These are phyloP conservation scores for Trachelus troglodyta DNA, from an alignment of 2,888 invertebrate genomes.

Conservation along the genomic window DNA sequence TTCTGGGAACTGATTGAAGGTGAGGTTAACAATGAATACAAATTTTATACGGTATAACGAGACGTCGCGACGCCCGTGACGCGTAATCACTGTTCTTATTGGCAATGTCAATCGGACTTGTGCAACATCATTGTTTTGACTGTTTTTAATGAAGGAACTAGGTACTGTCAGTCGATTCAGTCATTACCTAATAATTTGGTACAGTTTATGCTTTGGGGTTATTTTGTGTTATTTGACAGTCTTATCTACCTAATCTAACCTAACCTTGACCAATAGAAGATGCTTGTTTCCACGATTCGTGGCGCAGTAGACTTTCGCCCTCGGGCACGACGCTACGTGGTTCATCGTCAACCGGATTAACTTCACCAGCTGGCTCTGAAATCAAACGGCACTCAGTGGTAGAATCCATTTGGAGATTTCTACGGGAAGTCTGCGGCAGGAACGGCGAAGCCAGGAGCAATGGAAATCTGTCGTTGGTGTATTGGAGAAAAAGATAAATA, in stretches of 20 bases:
- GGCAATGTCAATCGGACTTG: too few relatives aligned
- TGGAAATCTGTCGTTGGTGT: background rate
- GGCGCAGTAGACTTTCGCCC: slow-evolving; percentile 28
- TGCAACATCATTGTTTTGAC: too few relatives aligned
- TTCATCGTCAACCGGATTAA: slow-evolving; percentile 27
- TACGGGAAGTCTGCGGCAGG: background rate
- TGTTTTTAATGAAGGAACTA: too few relatives aligned
- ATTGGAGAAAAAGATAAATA: background rate
- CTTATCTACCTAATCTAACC: background rate
- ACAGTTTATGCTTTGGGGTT: too few relatives aligned
- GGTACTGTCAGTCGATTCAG: too few relatives aligned
- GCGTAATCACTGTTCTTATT: too few relatives aligned
- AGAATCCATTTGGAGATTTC: background rate
- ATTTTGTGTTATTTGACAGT: too few relatives aligned
- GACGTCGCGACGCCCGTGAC: too few relatives aligned
- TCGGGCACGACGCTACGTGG: slow-evolving; percentile 19
- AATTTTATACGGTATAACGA: background rate
- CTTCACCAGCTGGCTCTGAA: slow-evolving; percentile 21
- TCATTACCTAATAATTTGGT: too few relatives aligned
- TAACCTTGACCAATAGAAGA: slow-evolving; percentile 28
- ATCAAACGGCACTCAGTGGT: background rate
- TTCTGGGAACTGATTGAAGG: background rate
- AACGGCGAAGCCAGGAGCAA: background rate
- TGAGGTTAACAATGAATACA: background rate
- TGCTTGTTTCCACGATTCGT: slow-evolving; percentile 27